phyloP scores from a whole-genome alignment of 2,797 vertebrate genomes.

The Hapalemur alaotrensis region DNA sequence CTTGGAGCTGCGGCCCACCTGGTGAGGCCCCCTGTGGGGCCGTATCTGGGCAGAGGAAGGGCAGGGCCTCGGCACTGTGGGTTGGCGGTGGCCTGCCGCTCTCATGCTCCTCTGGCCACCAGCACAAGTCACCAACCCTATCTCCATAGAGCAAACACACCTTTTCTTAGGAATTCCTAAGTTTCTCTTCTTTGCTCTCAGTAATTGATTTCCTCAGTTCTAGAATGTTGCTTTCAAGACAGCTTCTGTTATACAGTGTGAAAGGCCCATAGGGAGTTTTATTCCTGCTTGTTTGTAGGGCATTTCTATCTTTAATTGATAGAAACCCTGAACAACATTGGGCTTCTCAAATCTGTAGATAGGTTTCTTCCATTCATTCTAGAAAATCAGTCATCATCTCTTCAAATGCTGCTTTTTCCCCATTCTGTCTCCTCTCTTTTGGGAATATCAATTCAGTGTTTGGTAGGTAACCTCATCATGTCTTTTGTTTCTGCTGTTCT shows the following conservation, averaged over 20 bases:
- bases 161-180: background rate
- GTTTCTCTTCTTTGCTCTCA: background rate
- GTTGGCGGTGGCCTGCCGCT: rapidly evolving
- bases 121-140: rapidly evolving
- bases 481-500: background rate
- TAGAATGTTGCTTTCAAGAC: background rate
- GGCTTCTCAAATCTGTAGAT: background rate
- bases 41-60: background rate
- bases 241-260: rapidly evolving
- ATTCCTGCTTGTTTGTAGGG: background rate
- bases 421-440: background rate
- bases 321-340: background rate
- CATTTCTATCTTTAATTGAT: background rate
- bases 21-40: background rate
- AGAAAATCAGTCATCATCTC: background rate
- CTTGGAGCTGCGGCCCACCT: background rate
- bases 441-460: rapidly evolving
- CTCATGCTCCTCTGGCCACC: rapidly evolving
- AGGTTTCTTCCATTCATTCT: background rate
- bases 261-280: background rate
- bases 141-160: rapidly evolving
- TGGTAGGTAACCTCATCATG: too few relatives aligned
- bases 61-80: background rate
- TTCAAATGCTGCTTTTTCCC: background rate
- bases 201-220: background rate